phyloP scores from a whole-genome alignment of 2,113 vertebrate species.

The Triplophysa siluroides region DNA sequence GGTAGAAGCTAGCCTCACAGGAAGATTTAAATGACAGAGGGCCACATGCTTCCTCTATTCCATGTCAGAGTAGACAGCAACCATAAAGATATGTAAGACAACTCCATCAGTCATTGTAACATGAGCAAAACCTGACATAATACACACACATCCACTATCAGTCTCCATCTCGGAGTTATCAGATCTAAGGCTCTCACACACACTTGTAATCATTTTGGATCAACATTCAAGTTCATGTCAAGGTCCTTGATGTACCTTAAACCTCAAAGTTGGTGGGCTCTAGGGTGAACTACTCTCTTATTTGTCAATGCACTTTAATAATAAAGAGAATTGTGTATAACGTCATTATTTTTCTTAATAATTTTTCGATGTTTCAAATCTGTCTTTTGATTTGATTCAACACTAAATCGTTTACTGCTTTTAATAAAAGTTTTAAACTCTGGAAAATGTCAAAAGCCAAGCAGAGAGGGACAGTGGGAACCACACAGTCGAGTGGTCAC shows the following conservation, averaged over 20 bases:
- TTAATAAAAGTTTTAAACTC: constrained; percentile 6
- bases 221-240: constrained; percentile 4
- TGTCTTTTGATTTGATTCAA: constrained; percentile 3
- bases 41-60: neutral
- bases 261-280: neutral
- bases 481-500: neutral
- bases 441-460: constrained; percentile 10
- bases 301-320: constrained; percentile 3
- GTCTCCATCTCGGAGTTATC: constrained; percentile 46
- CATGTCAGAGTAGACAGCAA: constrained; percentile 12
- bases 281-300: neutral
- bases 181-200: constrained; percentile 14
- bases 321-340: constrained; percentile 31
- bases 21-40: constrained; percentile 34
- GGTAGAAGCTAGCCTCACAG: constrained; percentile 2
- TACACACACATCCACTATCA: neutral
- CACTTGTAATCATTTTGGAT: constrained; percentile 19
- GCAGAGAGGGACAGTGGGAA: neutral
- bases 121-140: constrained; percentile 3
- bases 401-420: constrained; percentile 14
- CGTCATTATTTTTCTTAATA: constrained; percentile 10
- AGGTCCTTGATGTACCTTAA: neutral
- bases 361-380: constrained; percentile 8
- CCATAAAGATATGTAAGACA: constrained; percentile 16
- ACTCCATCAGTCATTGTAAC: constrained; percentile 30